Evolutionary conservation across 2,888 invertebrate genomes (phyloP), one percentile per base, ranked within the genome.

Genomic region (Lasioglossum oenotherae): DNA sequence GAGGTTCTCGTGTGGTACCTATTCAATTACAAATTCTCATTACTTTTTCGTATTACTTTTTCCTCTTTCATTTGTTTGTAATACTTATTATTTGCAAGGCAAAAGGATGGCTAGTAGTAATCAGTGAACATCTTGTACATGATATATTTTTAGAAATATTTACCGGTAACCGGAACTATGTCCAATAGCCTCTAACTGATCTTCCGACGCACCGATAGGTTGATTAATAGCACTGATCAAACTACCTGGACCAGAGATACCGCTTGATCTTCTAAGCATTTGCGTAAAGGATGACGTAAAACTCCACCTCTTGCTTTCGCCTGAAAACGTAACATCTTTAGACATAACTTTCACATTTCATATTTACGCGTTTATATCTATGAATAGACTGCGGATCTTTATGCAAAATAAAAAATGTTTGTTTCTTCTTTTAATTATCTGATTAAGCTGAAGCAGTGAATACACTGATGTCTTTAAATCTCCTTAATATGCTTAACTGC

Each of bases 231-330:
- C 90, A 84, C 89, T 91, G 35, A 84, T 80, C 85, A 91, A 89
- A 86, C 88, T 93, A 86, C 78, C 89, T 44, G 96, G 94, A 44
- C 96, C 93, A 46, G 94, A 93, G 78, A 86, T 94, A 57, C 95
- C 92, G 88, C 97, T 96, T 82, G 97, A 96, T 88, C 97, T 95
- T 92, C 97, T 96, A 89, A 98, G 98, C 95, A 98, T 97, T 91
- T 97, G 98, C 1, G 97, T 97, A 77, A 98, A 95, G 41, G 97
- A 97, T 74, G 97, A 96, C 53, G 98, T 97, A 57, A 98, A 95
- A 94, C 98, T 98, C 90, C 97, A 96, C 46, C 98, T 96, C 94
- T 98, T 98, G 16, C 96, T 96, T 92, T 98, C 97, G 78, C 95
- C 96, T 96, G 84, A 31, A 91, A 90, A 90, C 57, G 60, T 16